Base-by-base conservation (phyloP, 2,888 invertebrate genomes). In the Apotomis capreana region DNA sequence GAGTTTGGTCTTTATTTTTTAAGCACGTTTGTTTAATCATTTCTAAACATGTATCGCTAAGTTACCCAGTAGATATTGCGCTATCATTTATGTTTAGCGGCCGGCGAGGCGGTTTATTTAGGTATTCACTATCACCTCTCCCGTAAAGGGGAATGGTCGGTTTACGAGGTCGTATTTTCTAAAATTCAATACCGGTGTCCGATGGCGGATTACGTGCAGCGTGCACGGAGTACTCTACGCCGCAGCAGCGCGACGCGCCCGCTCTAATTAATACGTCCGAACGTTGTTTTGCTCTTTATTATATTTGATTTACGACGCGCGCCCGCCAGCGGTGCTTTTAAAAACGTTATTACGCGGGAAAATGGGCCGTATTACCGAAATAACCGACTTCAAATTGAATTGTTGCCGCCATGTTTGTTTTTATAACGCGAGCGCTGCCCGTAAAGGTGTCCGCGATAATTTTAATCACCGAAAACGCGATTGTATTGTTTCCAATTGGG, bases 271-370 rank as follows among this genome's bases (percentile, higher is more conserved):
- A 89, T 88, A 87, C 86, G 85, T 85, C 84, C 83, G 79, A 70
- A 72, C 84, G 87, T 84, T 87, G 86, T 85, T 87, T 86, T 85
- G 84, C 85, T 87, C 88, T 89, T 87, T 90, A 89, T 89, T 89
- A 88, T 85, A 85, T 85, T 83, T 89, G 87, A 89, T 89, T 87
- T 89, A 89, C 85, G 83, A 79, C 80, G 74, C 78, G 77, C 80
- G 81, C 78, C 78, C 81, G 81, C 81, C 81, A 79, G 79, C 81
- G 81, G 76, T 77, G 84, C 84, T 83, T 87, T 89, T 87, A 86
- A 89, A 89, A 89, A 88, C 83, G 85, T 84, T 87, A 87, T 89
- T 85, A 85, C 87, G 80, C 83, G 79, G 80, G 80, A 83, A 82
- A 81, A 83, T 81, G 78, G 78, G 79, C 80, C 83, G 78, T 83